phyloP scores from a whole-genome alignment of 1,140 invertebrate genomes.

The Drosophila pallidifrons region DNA sequence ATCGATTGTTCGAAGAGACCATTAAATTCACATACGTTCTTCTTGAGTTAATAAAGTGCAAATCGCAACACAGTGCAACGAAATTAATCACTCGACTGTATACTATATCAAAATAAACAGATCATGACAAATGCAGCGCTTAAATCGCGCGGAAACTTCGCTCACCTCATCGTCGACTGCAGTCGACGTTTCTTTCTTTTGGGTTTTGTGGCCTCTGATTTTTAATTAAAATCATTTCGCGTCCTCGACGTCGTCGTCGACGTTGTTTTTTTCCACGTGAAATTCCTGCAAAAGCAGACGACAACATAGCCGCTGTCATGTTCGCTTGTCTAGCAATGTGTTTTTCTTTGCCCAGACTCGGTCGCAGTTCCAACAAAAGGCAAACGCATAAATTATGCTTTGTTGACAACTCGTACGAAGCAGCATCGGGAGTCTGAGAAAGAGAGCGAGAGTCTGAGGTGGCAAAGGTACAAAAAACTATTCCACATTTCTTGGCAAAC shows the following conservation, averaged over 20 bases:
- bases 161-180: constrained; percentile 33
- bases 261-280: constrained; percentile 70
- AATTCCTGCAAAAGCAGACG: constrained; percentile 65
- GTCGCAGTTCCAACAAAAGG: constrained; percentile 47
- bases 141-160: constrained; percentile 63
- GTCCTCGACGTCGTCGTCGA: neutral
- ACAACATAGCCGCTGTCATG: constrained; percentile 75
- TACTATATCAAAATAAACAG: constrained; percentile 81
- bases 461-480: constrained; percentile 65
- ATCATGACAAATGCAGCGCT: constrained; percentile 77
- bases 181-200: constrained; percentile 10
- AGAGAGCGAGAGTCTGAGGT: constrained; percentile 36
- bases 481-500: constrained; percentile 65
- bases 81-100: constrained; percentile 72
- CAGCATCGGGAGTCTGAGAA: neutral
- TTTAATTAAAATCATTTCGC: constrained; percentile 81
- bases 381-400: constrained; percentile 80
- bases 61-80: constrained; percentile 58
- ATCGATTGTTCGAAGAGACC: constrained; percentile 49
- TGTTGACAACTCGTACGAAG: constrained; percentile 56
- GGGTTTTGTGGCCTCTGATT: constrained; percentile 32
- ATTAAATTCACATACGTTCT: constrained; percentile 54
- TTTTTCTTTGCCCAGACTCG: constrained; percentile 48
- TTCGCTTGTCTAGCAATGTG: constrained; percentile 76
- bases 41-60: constrained; percentile 65